A percentile compares a stretch with the other conserved stretches of the same genome.
These are phyloP conservation scores for Hirtodrosophila duncani DNA, from an alignment of 2,888 invertebrate species.

Conservation along the genomic window DNA sequence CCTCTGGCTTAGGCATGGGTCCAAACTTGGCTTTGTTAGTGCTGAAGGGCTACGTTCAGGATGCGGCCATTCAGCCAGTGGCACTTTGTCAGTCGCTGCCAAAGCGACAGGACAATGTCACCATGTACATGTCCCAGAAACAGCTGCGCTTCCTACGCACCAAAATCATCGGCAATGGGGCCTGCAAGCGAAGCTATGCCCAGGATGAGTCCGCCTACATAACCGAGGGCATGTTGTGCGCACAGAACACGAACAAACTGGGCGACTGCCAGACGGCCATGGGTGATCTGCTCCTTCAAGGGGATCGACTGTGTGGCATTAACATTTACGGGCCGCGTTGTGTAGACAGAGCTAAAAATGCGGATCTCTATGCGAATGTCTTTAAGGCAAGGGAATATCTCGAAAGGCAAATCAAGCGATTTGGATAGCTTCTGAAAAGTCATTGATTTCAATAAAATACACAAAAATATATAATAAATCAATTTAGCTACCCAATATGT, in stretches of 20 bases:
- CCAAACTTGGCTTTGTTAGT: slow-evolving; percentile 23
- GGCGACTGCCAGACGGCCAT: slow-evolving; percentile 29
- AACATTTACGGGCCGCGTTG: slow-evolving; percentile 39
- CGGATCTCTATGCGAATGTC: slow-evolving; percentile 39
- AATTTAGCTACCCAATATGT: slow-evolving; percentile 16
- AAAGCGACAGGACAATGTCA: slow-evolving; percentile 16
- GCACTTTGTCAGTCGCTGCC: slow-evolving; percentile 19
- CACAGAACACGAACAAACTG: slow-evolving; percentile 21
- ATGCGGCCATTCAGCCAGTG: slow-evolving; percentile 11
- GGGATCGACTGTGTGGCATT: slow-evolving; percentile 36
- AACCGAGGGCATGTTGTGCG: slow-evolving; percentile 32
- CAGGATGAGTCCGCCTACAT: slow-evolving; percentile 29
- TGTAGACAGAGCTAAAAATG: slow-evolving; percentile 22
- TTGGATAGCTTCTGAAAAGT: not conserved
- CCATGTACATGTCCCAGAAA: slow-evolving; percentile 27
- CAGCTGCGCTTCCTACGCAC: slow-evolving; percentile 25
- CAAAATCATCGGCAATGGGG: slow-evolving; percentile 20
- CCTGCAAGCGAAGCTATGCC: slow-evolving; percentile 37
- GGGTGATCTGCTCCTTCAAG: slow-evolving; percentile 33
- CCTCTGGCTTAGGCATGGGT: not conserved
- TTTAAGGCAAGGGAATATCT: slow-evolving; percentile 21
- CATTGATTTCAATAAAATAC: not conserved
- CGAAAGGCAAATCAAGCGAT: not conserved
- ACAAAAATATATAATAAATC: slow-evolving; percentile 8
- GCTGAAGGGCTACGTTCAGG: slow-evolving; percentile 1